Conservation (phyloP, 37 sponge, comb jelly and placozoan genomes). For the Halisarca cf. caerulea region DNA sequence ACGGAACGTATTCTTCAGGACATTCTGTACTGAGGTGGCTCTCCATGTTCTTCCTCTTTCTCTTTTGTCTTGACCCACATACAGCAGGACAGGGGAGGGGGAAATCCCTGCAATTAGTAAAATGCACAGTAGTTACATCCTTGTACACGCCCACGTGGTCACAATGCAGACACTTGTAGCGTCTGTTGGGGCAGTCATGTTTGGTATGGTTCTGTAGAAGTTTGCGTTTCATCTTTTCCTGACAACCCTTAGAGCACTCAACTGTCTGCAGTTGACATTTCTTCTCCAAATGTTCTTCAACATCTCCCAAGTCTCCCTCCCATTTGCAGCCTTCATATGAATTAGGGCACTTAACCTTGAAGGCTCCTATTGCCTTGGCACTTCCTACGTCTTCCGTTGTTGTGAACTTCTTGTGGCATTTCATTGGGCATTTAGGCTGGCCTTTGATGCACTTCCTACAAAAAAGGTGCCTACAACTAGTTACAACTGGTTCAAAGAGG, state of each 20-base stretch:
- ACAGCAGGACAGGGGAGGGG: slow-evolving; percentile 46
- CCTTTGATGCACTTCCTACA: slow-evolving; percentile 4
- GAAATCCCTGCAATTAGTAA: slow-evolving; percentile 17
- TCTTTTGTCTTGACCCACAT: neutral
- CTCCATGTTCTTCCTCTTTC: slow-evolving; percentile 19
- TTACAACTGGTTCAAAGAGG: neutral
- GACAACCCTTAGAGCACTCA: slow-evolving; percentile 16
- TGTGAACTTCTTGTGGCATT: slow-evolving; percentile 5
- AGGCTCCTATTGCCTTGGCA: slow-evolving; percentile 20
- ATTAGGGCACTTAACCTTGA: slow-evolving; percentile 23
- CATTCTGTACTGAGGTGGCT: slow-evolving; percentile 17
- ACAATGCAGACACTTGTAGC: slow-evolving; percentile 26
- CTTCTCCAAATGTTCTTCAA: slow-evolving; percentile 17
- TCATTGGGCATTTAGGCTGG: neutral
- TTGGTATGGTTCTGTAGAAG: neutral
- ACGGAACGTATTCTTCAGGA: slow-evolving; percentile 20
- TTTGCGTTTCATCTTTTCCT: neutral
- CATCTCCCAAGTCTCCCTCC: slow-evolving; percentile 24
- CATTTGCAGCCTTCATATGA: neutral
- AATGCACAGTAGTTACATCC: neutral
- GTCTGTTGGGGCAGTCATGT: neutral
- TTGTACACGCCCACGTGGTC: neutral
- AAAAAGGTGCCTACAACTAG: slow-evolving; percentile 21
- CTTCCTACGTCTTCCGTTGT: slow-evolving; percentile 36
- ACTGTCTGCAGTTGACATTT: slow-evolving; percentile 37